Percentiles rank a stretch among this genome's conserved stretches.
Conservation (phyloP, 2,113 vertebrate genomes). For the Mungos mungo region DNA sequence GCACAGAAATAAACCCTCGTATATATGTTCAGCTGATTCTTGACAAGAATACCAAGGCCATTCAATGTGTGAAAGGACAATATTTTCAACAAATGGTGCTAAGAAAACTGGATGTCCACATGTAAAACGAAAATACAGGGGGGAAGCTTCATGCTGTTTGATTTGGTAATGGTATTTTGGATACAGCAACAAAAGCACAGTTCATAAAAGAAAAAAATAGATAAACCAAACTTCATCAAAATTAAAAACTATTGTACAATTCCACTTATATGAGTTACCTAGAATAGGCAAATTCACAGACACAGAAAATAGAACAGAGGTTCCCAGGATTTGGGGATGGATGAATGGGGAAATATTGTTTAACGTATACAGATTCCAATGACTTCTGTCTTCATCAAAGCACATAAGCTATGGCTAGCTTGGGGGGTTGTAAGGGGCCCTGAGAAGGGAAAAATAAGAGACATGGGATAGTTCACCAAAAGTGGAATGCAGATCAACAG, state of each 20-base stretch:
- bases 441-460: neutral
- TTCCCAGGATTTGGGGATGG: neutral
- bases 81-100: neutral
- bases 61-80: neutral
- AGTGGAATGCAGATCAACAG: neutral
- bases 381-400: neutral
- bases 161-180: neutral
- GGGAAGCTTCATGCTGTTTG: neutral
- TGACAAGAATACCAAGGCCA: neutral
- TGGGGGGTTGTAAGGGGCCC: neutral
- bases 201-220: neutral
- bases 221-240: neutral
- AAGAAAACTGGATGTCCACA: neutral
- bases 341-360: neutral
- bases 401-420: neutral
- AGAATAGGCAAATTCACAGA: neutral
- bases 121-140: neutral
- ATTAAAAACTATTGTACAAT: neutral
- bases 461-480: neutral
- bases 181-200: neutral
- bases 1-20: neutral
- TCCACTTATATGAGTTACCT: neutral
- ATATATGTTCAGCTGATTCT: neutral
- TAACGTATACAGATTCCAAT: neutral
- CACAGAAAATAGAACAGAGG: neutral